Evolutionary conservation across 2,888 invertebrate genomes (phyloP), one percentile per base, ranked within the genome.

Genomic region (Euspilapteryx auroguttella): DNA sequence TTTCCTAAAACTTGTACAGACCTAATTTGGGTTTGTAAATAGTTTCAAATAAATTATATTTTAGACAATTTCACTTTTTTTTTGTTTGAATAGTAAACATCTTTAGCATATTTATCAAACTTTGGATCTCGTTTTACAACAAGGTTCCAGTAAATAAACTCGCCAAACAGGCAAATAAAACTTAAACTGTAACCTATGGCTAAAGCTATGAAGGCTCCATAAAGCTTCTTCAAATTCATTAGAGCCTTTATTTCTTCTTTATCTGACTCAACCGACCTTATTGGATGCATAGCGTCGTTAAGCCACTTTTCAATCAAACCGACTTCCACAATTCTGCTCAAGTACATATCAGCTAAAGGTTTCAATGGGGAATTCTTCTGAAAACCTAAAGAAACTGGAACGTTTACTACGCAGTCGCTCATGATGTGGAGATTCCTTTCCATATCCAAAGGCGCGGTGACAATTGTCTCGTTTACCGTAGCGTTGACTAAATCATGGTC

Each of bases 351-450:
- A 12, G 86, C 79, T 34, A 79, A 63, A 0, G 80, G 78, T 45
- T 87, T 89, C 4, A 90, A 52, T 0, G 89, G 87, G 0, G 90
- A 89, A 53, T 91, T 89, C 44, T 86, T 90, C 44, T 88, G 87
- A 41, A 91, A 78, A 1, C 89, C 91, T 34, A 92, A 71, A 0
- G 89, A 87, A 28, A 91, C 81, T 0, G 91, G 91, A 79, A 89
- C 87, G 38, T 85, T 82, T 4, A 91, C 82, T 0, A 86, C 81
- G 50, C 92, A 92, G 35, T 89, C 85, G 2, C 76, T 68, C 91
- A 92, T 92, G 7, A 92, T 86, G 42, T 92, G 91, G 30, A 92
- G 56, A 49, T 80, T 80, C 32, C 79, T 64, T 29, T 78, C 69
- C 1, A 37, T 24, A n/a, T 44, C 41, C 12, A 28, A 10, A 11